phyloP scores from a whole-genome alignment of 2,888 invertebrate species.

The Periphyllus acericola region DNA sequence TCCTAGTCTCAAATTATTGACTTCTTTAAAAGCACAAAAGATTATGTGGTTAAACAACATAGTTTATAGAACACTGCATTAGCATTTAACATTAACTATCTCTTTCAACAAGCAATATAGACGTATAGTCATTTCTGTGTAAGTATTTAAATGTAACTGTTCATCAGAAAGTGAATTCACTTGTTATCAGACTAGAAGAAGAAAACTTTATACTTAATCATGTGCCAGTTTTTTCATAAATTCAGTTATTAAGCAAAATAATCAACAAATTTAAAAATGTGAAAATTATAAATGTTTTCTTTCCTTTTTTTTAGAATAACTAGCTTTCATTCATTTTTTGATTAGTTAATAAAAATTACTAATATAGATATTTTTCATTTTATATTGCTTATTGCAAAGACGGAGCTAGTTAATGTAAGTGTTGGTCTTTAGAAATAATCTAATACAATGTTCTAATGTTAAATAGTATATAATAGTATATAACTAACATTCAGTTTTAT shows the following conservation, averaged over 20 bases:
- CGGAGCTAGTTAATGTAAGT: background rate
- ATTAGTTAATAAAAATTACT: no score
- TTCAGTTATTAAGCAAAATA: no score
- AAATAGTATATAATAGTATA: constrained; percentile 4
- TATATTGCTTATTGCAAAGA: no score
- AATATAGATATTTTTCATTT: no score
- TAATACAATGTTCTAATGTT: background rate
- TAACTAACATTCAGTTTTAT: background rate
- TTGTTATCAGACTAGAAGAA: background rate
- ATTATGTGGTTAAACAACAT: background rate
- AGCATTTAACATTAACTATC: background rate
- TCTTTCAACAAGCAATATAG: background rate
- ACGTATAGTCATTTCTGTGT: background rate
- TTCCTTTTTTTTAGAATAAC: no score
- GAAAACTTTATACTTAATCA: background rate
- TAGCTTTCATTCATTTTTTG: no score
- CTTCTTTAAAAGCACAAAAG: background rate
- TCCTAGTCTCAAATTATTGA: background rate
- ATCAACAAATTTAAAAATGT: no score
- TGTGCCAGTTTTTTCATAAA: no score
- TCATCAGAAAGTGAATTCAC: background rate
- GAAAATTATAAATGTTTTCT: no score
- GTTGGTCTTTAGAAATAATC: background rate
- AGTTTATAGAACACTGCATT: background rate
- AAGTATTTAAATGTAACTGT: background rate